Base-by-base conservation (phyloP, 2,797 vertebrate species). In the Psittacula derbiana region DNA sequence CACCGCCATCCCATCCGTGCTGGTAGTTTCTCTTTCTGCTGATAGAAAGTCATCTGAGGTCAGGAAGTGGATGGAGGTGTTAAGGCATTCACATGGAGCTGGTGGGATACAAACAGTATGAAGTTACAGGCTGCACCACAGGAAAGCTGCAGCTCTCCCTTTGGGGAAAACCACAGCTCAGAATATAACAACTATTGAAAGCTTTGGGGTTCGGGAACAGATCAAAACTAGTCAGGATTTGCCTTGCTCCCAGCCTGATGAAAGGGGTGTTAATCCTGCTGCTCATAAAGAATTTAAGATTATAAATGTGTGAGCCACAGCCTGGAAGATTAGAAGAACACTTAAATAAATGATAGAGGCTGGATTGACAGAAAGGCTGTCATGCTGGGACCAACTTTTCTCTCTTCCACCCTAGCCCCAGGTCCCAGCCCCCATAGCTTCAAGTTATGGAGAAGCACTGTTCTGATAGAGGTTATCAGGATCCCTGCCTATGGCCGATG, bases 231-330 rank as follows among this genome's bases (percentile, higher is more conserved):
- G 52, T 71, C 30, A 50, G 52, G 60, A 81, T 76, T 47, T 69
- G 55, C 73, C 71, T 88, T 64, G n/a, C 60, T 88, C 76, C 71
- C 49, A 71, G 73, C 41, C 60, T 92, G 73, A 83, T 92, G 78
- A 87, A 71, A 90, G 57, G 89, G 52, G 78, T 66, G 78, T 86
- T 92, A 86, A 94, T 94, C 82, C 31, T 94, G 43, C 57, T 80
- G 78, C 73, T 94, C 86, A 94, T 94, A 71, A 94, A 94, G 90
- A 94, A 92, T 92, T 90, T 66, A 94, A 80, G 86, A 60, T 74
- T 70, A 61, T 83, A 82, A 94, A 90, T 61, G 62, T 65, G 55
- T 46, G 73, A 79, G 43, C 67, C 18, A 5, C 52, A 75, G 73
- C 41, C 73, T 66, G 69, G 72, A 90, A 90, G 90, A 90, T 80